phyloP scores from a whole-genome alignment of 2,797 vertebrate species.

The Dryobates pubescens region DNA sequence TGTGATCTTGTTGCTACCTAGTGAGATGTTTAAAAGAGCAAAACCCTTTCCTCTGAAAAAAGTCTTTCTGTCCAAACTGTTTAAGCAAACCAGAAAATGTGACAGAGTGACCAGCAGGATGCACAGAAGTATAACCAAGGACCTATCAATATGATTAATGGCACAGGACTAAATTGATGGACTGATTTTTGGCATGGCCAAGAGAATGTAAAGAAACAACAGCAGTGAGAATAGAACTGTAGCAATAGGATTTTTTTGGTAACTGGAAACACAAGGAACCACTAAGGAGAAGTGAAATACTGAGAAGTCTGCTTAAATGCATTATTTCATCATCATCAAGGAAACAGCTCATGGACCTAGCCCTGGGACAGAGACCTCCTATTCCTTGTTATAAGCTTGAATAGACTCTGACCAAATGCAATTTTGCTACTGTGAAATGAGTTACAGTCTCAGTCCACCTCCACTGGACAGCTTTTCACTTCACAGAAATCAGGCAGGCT shows the following conservation, averaged over 20 bases:
- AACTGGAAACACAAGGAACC: background rate
- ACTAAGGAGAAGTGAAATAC: background rate
- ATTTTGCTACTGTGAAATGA: background rate
- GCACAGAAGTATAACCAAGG: background rate
- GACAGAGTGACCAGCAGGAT: background rate
- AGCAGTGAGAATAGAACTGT: background rate
- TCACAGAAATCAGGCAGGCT: background rate
- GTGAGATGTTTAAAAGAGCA: background rate
- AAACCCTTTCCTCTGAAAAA: background rate
- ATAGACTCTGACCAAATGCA: fast-evolving
- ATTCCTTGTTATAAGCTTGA: fast-evolving
- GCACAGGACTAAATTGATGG: background rate
- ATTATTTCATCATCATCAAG: background rate
- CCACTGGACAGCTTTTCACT: background rate
- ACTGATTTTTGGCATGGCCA: background rate
- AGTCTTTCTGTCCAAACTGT: background rate
- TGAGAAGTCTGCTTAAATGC: background rate
- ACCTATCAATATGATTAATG: background rate
- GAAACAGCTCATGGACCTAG: background rate
- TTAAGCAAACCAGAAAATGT: background rate
- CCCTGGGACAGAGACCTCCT: background rate
- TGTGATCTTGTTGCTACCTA: background rate
- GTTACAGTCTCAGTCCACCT: background rate
- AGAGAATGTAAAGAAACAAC: background rate
- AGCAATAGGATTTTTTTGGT: background rate